These are phyloP conservation scores for Crocallis elinguaria DNA, from an alignment of 2,888 invertebrate genomes.

Conservation along the genomic window DNA sequence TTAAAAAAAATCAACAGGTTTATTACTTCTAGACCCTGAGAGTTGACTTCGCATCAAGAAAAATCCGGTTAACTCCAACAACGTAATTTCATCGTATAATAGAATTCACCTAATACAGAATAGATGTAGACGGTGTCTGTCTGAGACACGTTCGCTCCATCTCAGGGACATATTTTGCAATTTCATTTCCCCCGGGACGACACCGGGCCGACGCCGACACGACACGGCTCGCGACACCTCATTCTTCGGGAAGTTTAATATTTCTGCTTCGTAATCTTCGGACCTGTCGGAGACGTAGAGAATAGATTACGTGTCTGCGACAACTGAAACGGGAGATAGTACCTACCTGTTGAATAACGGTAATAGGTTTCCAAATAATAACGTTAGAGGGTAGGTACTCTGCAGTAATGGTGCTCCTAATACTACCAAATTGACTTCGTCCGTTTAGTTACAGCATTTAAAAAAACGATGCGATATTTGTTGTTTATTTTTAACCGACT, in stretches of 20 bases:
- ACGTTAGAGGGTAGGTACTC: background rate
- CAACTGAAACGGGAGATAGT: slow-evolving; percentile 27
- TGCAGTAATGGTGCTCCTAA: no score
- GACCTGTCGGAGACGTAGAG: slow-evolving; percentile 44
- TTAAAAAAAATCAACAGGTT: no score
- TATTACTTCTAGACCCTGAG: no score
- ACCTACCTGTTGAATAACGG: slow-evolving; percentile 18
- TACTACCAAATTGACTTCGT: no score
- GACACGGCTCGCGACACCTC: slow-evolving; percentile 55
- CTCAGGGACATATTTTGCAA: slow-evolving; percentile 73
- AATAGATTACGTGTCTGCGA: slow-evolving; percentile 31
- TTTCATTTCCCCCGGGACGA: slow-evolving; percentile 75
- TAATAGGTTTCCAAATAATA: background rate
- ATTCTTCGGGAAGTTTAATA: slow-evolving; percentile 68
- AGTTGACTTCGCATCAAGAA: slow-evolving; percentile 1
- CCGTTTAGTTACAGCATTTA: no score
- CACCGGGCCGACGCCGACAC: slow-evolving; percentile 42
- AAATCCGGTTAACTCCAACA: slow-evolving; percentile 21
- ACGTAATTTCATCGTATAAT: slow-evolving; percentile 33
- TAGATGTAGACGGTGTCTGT: slow-evolving; percentile 43
- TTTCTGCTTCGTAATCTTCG: slow-evolving; percentile 63
- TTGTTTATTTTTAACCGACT: no score
- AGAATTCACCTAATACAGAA: slow-evolving; percentile 37
- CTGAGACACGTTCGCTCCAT: slow-evolving; percentile 61
- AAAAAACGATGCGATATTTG: no score